Evolutionary conservation across 2,113 vertebrate species (phyloP), one percentile per base, ranked within the genome.

Genomic region (Dasypus novemcinctus): DNA sequence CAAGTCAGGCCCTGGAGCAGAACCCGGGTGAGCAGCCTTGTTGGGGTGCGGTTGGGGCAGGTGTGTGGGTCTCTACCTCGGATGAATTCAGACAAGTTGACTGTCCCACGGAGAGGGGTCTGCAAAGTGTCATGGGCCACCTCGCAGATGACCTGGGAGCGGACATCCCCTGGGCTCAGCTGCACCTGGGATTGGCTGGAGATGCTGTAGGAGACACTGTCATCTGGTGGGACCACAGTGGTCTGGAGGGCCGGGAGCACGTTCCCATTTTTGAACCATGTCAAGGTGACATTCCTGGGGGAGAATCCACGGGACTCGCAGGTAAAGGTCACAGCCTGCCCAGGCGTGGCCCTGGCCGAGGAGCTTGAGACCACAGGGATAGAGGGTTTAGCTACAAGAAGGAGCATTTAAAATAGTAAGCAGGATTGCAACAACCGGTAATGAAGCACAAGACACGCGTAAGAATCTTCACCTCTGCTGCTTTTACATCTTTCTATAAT

Each of bases 221-320:
- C 1, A 1, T 0, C 0, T 31, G 0, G 2, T 0, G 57, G 25
- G 0, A 5, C 68, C 80, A 97, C 0, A 6, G 0, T 2, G 13
- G 52, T 4, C 0, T 0, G 4, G 20, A 21, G 15, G 68, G 25
- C n/a, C 0, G 0, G 0, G 54, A 96, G 3, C 3, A 0, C 0
- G 4, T 0, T 0, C 8, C 0, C 0, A 14, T 90, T 8, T 91
- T 95, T 97, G 36, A 75, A 2, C 98, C 97, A 98, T 14, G 52
- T 75, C 91, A 98, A 86, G 0, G 0, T 0, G 71, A 98, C 97
- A 0, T 43, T 0, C 5, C 2, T 0, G 1, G 97, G 96, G 33
- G 81, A 89, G 96, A 97, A 97, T 41, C 96, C 96, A 36, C n/a
- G 4, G 0, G 93, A 7, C 0, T 29, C 72, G 90, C 98, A 98